Percentiles rank a stretch among this genome's conserved stretches.
Conservation (phyloP, 2,113 vertebrate genomes). For the Cololabis saira region DNA sequence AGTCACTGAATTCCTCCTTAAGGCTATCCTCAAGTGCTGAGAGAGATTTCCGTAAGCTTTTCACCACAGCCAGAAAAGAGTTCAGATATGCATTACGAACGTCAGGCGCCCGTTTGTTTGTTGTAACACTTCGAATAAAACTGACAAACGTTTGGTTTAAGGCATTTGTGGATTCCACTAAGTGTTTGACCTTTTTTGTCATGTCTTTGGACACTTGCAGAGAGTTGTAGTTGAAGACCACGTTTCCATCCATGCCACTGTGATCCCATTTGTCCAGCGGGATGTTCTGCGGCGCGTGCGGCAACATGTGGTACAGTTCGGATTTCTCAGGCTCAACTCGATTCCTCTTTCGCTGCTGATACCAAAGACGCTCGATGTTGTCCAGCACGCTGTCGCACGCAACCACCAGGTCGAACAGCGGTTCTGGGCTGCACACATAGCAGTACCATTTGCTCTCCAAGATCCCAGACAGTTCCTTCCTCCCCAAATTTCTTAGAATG, state of each 20-base stretch:
- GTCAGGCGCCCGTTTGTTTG: slow-evolving; percentile 75
- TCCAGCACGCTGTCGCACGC: slow-evolving; percentile 93
- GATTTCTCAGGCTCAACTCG: slow-evolving; percentile 85
- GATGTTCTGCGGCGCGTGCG: slow-evolving; percentile 69
- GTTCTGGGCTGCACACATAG: slow-evolving; percentile 94
- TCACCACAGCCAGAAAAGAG: slow-evolving; percentile 90
- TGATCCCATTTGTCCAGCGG: slow-evolving; percentile 72
- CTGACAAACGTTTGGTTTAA: slow-evolving; percentile 89
- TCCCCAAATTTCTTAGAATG: slow-evolving; percentile 94
- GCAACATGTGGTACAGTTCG: slow-evolving; percentile 76
- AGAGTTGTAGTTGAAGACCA: slow-evolving; percentile 87
- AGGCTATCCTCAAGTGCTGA: slow-evolving; percentile 87
- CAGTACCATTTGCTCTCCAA: slow-evolving; percentile 97
- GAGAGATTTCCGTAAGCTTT: slow-evolving; percentile 87
- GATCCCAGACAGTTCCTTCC: slow-evolving; percentile 93
- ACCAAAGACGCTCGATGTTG: slow-evolving; percentile 87
- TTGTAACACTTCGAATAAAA: slow-evolving; percentile 85
- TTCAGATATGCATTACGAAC: slow-evolving; percentile 85
- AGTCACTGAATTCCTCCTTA: slow-evolving; percentile 85
- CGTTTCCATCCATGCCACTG: slow-evolving; percentile 71
- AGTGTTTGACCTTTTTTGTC: slow-evolving; percentile 90
- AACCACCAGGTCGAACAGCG: slow-evolving; percentile 91
- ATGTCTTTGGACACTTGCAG: slow-evolving; percentile 89
- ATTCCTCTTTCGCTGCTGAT: slow-evolving; percentile 89
- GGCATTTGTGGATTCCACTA: slow-evolving; percentile 89